Evolutionary conservation across 2,797 vertebrate genomes (phyloP).

Genomic region (Falco cherrug): DNA sequence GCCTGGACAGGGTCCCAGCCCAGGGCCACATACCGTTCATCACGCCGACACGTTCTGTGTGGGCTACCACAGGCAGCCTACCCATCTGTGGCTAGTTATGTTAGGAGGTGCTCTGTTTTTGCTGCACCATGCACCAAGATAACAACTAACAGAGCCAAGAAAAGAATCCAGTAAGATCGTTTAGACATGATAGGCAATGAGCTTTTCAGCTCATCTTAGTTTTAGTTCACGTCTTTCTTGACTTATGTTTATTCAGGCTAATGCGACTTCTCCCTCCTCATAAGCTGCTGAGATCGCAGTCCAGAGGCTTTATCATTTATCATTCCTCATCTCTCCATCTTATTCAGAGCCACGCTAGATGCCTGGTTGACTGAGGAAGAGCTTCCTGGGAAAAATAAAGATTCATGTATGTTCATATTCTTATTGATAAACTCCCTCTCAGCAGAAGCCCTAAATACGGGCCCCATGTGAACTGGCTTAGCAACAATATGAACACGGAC

Average conservation of each 20-base stretch:
- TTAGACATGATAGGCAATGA: not conserved
- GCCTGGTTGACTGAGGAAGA: not conserved
- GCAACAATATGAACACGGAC: not conserved
- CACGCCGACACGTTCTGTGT: not conserved
- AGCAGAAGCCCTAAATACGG: not conserved
- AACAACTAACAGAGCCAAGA: not conserved
- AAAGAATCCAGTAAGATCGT: not conserved
- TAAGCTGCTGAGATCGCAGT: conserved; percentile 24
- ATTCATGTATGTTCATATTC: not conserved
- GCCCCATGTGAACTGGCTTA: not conserved
- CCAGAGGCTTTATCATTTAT: not conserved
- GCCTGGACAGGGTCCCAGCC: not conserved
- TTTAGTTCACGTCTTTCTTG: not conserved
- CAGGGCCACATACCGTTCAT: not conserved
- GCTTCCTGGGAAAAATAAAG: not conserved
- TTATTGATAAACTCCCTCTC: not conserved
- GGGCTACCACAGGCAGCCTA: not conserved
- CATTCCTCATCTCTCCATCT: not conserved
- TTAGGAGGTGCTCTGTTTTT: not conserved
- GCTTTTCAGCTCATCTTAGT: not conserved
- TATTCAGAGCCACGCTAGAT: conserved; percentile 5
- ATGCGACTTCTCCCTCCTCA: not conserved
- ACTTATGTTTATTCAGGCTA: not conserved
- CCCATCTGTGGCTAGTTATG: not conserved
- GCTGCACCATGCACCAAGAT: not conserved